Evolutionary conservation across 2,797 vertebrate genomes (phyloP).

Genomic region (Mus minutoides): DNA sequence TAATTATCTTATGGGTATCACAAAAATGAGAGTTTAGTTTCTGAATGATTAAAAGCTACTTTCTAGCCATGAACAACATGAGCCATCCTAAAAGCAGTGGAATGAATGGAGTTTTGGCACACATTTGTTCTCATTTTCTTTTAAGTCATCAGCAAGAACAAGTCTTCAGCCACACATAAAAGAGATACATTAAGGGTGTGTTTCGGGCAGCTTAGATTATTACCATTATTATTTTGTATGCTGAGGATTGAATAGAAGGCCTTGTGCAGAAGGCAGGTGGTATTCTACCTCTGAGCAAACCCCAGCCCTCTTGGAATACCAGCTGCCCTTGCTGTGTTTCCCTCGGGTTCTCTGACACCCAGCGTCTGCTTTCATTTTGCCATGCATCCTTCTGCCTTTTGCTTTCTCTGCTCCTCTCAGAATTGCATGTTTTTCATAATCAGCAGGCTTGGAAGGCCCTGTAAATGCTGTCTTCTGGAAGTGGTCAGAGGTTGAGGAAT

Average conservation of each 20-base stretch:
- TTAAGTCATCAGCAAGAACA: constrained; percentile 51
- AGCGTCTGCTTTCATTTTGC: constrained; percentile 30
- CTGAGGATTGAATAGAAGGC: neutral
- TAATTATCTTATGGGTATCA: constrained; percentile 23
- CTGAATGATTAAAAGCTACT: constrained; percentile 35
- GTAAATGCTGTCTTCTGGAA: constrained; percentile 37
- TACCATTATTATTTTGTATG: neutral
- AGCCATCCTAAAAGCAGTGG: neutral
- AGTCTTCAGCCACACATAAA: neutral
- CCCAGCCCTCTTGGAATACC: neutral
- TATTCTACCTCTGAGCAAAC: neutral
- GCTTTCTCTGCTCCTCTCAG: constrained; percentile 29
- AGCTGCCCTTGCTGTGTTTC: constrained; percentile 16
- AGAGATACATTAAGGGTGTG: neutral
- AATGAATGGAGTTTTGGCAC: constrained; percentile 43
- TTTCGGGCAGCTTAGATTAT: neutral
- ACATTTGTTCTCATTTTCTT: constrained; percentile 37
- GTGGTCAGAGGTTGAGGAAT: constrained; percentile 51
- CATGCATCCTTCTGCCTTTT: neutral
- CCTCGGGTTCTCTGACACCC: neutral
- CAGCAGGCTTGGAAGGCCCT: constrained; percentile 5
- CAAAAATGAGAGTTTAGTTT: constrained; percentile 47
- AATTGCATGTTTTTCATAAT: constrained; percentile 25
- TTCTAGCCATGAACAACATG: neutral
- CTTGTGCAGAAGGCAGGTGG: neutral